These are phyloP conservation scores for Platycheirus albimanus DNA, from an alignment of 2,888 invertebrate species.

Conservation along the genomic window DNA sequence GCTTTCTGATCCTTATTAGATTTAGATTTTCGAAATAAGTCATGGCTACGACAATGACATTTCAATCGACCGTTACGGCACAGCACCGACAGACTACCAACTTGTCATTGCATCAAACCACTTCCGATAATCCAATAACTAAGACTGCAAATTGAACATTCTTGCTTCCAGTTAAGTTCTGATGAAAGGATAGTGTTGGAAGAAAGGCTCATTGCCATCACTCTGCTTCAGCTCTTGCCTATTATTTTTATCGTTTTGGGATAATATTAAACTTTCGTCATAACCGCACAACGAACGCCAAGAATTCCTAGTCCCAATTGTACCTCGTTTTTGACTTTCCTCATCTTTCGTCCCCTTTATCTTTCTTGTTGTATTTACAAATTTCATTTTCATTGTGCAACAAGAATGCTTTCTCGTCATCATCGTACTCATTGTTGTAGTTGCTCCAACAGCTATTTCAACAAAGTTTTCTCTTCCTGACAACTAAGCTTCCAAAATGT, in stretches of 20 bases:
- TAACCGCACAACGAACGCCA: conserved; percentile 60
- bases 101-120: conserved; percentile 33
- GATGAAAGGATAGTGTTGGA: neutral
- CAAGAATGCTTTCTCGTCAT: conserved; percentile 30
- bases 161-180: neutral
- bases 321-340: conserved; percentile 52
- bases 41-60: conserved; percentile 1
- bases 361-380: conserved; percentile 40
- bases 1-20: neutral
- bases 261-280: conserved; percentile 57
- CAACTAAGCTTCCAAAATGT: conserved; percentile 70
- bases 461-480: conserved; percentile 70
- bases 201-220: conserved; percentile 38
- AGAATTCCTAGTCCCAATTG: conserved; percentile 58
- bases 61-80: conserved; percentile 27
- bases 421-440: conserved; percentile 1
- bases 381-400: conserved; percentile 63
- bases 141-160: conserved; percentile 19
- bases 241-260: neutral
- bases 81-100: conserved; percentile 17
- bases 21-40: neutral
- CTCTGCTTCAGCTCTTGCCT: neutral
- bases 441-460: conserved; percentile 47
- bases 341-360: neutral
- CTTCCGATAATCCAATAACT: conserved; percentile 50